Base-by-base conservation (phyloP, 2,113 vertebrate species). In the Aldabrachelys gigantea region DNA sequence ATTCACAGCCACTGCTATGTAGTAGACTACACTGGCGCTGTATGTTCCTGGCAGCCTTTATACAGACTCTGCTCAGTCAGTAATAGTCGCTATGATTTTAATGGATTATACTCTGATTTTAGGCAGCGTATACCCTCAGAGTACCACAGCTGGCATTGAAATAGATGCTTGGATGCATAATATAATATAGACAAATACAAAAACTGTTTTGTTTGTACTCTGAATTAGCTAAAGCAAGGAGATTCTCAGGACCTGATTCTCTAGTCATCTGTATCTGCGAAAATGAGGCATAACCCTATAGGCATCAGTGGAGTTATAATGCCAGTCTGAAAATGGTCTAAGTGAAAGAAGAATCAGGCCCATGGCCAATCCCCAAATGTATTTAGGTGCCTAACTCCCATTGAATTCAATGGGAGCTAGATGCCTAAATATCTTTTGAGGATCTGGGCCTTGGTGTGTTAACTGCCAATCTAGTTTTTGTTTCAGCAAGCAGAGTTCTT, bases 251-350 rank as follows among this genome's bases (percentile, higher is more conserved):
- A 38, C n/a, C 9, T 5, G 19, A 72, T 72, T 38, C 65, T 72
- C n/a, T 22, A 10, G 65, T 69, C 31, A n/a, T 72, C n/a, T 72
- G 2, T 10, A 72, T 22, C 65, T 38, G 5, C 5, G n/a, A 38
- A 38, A 38, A 72, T 38, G 65, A 72, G 89, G 57, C 47, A 22
- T 4, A 56, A 9, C 56, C 47, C 44, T 2, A 8, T 25, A n/a
- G 83, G 1, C 50, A 53, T 9, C 52, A 8, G 4, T 31, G 75
- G 83, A 38, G 13, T 75, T 49, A 1, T 1, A 75, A 50, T n/a
- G 31, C 29, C 80, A 3, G 0, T 14, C 0, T 0, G 0, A 72
- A 52, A 49, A 10, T 57, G 3, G 29, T 16, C 0, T 2, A 31
- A 24, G 24, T 62, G 86, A 25, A 65, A 85, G 62, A 29, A 11